Conservation (phyloP, 2,113 vertebrate genomes). For the Struthio camelus region DNA sequence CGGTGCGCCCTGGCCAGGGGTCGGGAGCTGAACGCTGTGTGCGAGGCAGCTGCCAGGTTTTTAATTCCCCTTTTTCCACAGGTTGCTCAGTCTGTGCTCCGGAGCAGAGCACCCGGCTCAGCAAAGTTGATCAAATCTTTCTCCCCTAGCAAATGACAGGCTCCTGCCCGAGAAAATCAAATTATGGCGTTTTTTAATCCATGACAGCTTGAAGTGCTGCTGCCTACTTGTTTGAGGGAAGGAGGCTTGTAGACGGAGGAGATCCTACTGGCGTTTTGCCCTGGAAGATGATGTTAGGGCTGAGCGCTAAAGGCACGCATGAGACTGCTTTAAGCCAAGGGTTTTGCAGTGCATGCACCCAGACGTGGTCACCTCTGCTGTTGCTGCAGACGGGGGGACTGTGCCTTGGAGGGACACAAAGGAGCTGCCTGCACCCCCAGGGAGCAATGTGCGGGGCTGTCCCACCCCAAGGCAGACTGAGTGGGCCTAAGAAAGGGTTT, state of each 20-base stretch:
- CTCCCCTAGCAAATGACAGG: background rate
- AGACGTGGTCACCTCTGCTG: background rate
- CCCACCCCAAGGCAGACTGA: background rate
- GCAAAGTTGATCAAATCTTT: background rate
- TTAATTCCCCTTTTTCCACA: background rate
- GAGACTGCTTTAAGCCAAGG: background rate
- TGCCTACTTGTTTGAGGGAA: background rate
- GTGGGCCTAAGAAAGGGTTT: background rate
- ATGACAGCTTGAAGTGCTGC: background rate
- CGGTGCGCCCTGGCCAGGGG: no score
- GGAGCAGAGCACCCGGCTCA: background rate
- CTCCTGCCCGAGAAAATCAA: background rate
- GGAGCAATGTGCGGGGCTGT: background rate
- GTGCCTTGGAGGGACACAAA: background rate
- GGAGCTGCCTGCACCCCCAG: fast-evolving
- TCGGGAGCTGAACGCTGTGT: no score
- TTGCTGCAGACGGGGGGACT: background rate
- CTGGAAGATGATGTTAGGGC: background rate
- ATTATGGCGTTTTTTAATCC: background rate
- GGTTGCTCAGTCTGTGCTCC: background rate
- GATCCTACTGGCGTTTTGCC: background rate
- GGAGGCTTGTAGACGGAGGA: background rate
- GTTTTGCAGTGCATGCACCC: background rate
- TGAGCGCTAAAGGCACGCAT: background rate
- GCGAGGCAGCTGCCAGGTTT: background rate